phyloP scores from a whole-genome alignment of 2,797 vertebrate species.

The Leptoclinus maculatus region DNA sequence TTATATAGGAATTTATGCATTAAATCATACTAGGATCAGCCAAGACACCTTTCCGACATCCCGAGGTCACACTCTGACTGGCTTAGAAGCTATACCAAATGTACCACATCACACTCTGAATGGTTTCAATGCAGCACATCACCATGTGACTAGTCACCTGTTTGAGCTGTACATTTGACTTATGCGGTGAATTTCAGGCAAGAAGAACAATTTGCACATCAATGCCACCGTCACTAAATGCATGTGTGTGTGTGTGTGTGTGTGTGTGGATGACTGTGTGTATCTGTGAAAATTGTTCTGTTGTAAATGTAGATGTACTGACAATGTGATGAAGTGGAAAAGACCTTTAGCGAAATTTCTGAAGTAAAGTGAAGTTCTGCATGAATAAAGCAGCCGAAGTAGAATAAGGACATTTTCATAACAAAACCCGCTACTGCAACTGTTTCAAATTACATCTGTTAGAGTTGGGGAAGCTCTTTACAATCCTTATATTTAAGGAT shows the following conservation, averaged over 20 bases:
- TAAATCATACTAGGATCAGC: constrained; percentile 22
- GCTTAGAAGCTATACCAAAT: constrained; percentile 44
- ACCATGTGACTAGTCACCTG: constrained; percentile 13
- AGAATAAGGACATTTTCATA: neutral
- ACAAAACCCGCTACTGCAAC: neutral
- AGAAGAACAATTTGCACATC: constrained; percentile 10
- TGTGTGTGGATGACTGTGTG: neutral
- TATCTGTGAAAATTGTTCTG: neutral
- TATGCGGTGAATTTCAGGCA: constrained; percentile 18
- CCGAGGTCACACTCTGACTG: constrained; percentile 59
- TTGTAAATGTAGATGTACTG: neutral
- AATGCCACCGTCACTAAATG: neutral
- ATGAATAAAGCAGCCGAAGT: neutral
- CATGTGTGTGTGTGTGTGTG: neutral
- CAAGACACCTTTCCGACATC: constrained; percentile 19
- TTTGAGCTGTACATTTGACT: neutral
- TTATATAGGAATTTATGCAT: neutral
- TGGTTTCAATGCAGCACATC: constrained; percentile 28
- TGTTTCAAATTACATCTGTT: neutral
- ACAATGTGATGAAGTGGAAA: neutral
- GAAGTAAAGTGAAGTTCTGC: neutral
- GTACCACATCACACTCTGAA: constrained; percentile 37
- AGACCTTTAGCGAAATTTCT: neutral
- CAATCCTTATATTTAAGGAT: neutral
- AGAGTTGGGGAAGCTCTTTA: neutral